Base-by-base conservation (phyloP, 1,140 invertebrate genomes). In the Drosophila cardini region DNA sequence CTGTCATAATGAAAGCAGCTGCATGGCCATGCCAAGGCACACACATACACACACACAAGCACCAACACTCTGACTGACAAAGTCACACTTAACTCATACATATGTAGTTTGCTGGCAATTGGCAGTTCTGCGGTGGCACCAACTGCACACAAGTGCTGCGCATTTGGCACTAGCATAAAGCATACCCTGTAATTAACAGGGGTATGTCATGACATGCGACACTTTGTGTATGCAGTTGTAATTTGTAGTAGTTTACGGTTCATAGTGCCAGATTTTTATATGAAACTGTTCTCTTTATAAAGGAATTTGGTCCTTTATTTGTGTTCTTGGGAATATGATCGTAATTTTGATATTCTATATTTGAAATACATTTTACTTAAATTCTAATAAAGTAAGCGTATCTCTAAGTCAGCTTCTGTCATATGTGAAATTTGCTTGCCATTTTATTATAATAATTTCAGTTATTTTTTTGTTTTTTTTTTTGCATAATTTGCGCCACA, bases 81-180 rank as follows among this genome's bases (percentile, higher is more conserved):
- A 38, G 11, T 34, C 55, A 30, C 58, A 42, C 15, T 52, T 3
- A 30, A 45, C 16, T 7, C 34, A 45, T 36, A 42, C 46, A 67
- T 30, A 42, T 65, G 40, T 52, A 57, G 60, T 34, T 26, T 50
- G 68, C 40, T 53, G 79, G 79, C 76, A 79, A 89, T 89, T 89
- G 84, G 76, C 80, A 83, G 76, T 70, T 78, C 73, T 83, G 84
- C 55, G 84, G 72, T 68, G 61, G 64, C 80, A 68, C 71, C 72
- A 89, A 89, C 69, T 83, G 83, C 83, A 77, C 72, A 80, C 68
- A 80, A 80, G 83, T 83, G 84, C 69, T 80, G 69, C 76, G 72
- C 83, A 77, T 79, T 86, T 86, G 68, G 32, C 45, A 58, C 45
- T 42, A 55, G 62, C 45, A 69, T 55, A 53, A 61, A 52, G 52